phyloP scores from a whole-genome alignment of 2,797 vertebrate species.

The Karalla daura region DNA sequence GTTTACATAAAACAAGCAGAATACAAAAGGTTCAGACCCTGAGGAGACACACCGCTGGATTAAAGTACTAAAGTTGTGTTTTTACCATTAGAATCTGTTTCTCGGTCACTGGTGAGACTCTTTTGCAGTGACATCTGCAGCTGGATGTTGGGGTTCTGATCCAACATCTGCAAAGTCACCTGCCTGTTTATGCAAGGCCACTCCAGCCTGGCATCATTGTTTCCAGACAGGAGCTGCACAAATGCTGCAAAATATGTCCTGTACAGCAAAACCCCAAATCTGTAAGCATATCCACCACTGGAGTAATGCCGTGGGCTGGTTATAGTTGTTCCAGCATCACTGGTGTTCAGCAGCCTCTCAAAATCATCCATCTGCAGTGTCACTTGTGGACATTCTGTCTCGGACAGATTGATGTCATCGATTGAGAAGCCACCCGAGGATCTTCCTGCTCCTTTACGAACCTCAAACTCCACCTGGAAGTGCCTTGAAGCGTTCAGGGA shows the following conservation, averaged over 20 bases:
- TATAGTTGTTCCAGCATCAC: background rate
- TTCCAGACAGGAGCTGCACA: slow-evolving; percentile 80
- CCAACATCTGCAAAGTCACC: slow-evolving; percentile 82
- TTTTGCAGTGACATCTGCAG: slow-evolving; percentile 11
- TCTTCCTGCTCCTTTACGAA: background rate
- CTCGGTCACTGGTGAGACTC: slow-evolving; percentile 9
- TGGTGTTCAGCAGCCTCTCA: slow-evolving; percentile 25
- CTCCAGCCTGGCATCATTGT: slow-evolving; percentile 27
- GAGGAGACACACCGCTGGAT: background rate
- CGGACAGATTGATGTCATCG: background rate
- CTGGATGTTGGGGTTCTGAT: slow-evolving; percentile 83
- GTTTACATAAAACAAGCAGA: background rate
- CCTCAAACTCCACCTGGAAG: slow-evolving; percentile 69
- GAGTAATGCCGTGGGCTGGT: slow-evolving; percentile 67
- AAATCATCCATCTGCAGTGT: slow-evolving; percentile 71
- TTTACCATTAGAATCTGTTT: background rate
- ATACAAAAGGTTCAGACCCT: background rate
- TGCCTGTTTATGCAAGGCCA: slow-evolving; percentile 88
- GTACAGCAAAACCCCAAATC: background rate
- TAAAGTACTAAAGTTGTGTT: background rate
- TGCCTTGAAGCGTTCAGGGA: slow-evolving; percentile 74
- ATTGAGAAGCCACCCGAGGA: background rate
- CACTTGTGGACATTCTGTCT: slow-evolving; percentile 18
- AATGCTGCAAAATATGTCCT: slow-evolving; percentile 25
- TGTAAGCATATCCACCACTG: background rate